Base-by-base conservation (phyloP, 1,140 invertebrate species). In the Euura lappo region DNA sequence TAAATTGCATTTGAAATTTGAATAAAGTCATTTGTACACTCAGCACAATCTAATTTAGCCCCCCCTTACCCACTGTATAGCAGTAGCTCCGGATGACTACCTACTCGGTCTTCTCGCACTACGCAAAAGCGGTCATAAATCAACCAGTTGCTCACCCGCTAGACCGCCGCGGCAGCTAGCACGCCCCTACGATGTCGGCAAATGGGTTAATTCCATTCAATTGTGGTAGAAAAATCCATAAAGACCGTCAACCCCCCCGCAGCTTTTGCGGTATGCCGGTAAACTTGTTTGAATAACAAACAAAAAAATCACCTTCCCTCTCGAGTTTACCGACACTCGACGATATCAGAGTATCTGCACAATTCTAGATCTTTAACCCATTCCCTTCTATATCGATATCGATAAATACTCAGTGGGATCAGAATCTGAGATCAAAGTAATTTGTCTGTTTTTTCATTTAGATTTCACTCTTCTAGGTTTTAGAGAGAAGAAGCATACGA, bases 21-120 rank as follows among this genome's bases (percentile, higher is more conserved):
- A 85, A 86, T 86, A 85, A 86, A 86, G 84, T 82, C 85, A 86
- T 86, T 86, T 86, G 84, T 83, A 83, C 81, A 84, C 82, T 76
- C 78, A 79, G 79, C 83, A 82, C 83, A 85, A 85, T 83, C 80
- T 79, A 84, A 83, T 85, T 85, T 77, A 74, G 77, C 71, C 77
- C 76, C 79, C 79, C 78, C 44, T 70, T 67, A 42, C 44, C n/a
- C n/a, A 42, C 44, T 67, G 51, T 46, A 60, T 51, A 47, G 69
- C 13, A 46, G 42, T 69, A 45, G 13, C n/a, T 45, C 46, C 28
- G 28, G 28, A 28, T 28, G 28, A n/a, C 51, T 60, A n/a, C 51
- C 10, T 8, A 60, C 51, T 28, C 13, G 13, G 10, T 47, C 46
- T 13, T 11, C 71, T 71, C 51, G 43, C 51, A 65, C 60, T 44